Evolutionary conservation across 1,140 invertebrate species (phyloP), one percentile per base, ranked within the genome.

Genomic region (Bombyx mori): DNA sequence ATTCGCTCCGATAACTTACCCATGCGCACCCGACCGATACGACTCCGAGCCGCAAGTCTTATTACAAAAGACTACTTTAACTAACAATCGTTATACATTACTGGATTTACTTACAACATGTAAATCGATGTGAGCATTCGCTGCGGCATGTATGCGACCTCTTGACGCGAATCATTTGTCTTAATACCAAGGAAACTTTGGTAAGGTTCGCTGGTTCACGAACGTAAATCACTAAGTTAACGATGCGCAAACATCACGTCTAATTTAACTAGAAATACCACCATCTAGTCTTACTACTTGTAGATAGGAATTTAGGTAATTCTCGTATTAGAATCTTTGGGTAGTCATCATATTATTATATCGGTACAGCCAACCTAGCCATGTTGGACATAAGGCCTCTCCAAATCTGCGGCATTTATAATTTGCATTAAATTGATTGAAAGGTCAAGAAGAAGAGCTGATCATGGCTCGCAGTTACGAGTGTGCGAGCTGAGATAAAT

Each of bases 1-100:
- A 81, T 82, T 83, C 83, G 83, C 82, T 86, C 83, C 83, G 83
- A 86, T 86, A 86, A 86, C 76, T 83, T 82, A 80, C 83, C 75
- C 77, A 79, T 82, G 83, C 83, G 83, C 83, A 86, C 79, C 83
- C 77, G 79, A 87, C 71, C 83, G 83, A 77, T 75, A 79, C 83
- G 79, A 81, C 77, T 77, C 68, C 68, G 70, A 68, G 71, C 65
- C 75, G 67, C 75, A 73, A 73, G 80, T 82, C 79, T 82, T 81
- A 77, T 81, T 84, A 77, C 79, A 75, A 82, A 85, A 84, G 75
- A 79, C 64, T 49, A 68, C 75, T 79, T 79, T 80, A 77, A 74
- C 68, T 60, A 68, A 66, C 56, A 70, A 64, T 62, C 58, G 48
- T 52, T 60, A 79, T 78, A 77, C 74, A 86, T 78, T 82, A 75